Base-by-base conservation (phyloP, 2,113 vertebrate species). In the Myrmecobius fasciatus region DNA sequence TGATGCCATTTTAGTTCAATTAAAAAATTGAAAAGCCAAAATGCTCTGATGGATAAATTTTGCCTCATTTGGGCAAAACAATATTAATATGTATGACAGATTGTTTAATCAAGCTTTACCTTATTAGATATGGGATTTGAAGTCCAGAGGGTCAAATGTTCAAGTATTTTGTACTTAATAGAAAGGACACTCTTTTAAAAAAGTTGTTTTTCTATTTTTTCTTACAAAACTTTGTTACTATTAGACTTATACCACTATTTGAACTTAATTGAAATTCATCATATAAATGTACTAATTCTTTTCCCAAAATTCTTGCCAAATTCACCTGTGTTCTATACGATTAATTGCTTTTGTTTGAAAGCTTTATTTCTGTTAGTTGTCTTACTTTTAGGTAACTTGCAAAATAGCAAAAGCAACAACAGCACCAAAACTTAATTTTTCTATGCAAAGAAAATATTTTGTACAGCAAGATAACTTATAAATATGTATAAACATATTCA, bases 291-390 rank as follows among this genome's bases (percentile, higher is more conserved):
- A 20, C 14, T n/a, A n/a, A 75, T n/a, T 75, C 4, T 14, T 75
- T 20, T 20, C n/a, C 20, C 60, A 31, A n/a, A 75, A 75, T 75
- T 75, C 36, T 20, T 36, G 31, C 36, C 31, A 75, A 7, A 20
- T 20, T 6, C 12, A n/a, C 6, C 1, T n/a, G 6, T n/a, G 0
- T 75, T 75, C 1, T 75, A n/a, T 75, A n/a, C 0, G 20, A 4
- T n/a, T n/a, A n/a, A 67, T 36, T 17, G 12, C 20, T 75, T 75
- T 36, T n/a, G 3, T 75, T 75, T n/a, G 3, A 12, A n/a, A 14
- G 4, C n/a, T n/a, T 75, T n/a, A n/a, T n/a, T 75, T 75, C n/a
- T n/a, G 12, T 75, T 75, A n/a, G 36, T 20, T 14, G 1, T n/a
- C 60, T 67, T 75, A 31, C 36, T n/a, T n/a, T n/a, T 3, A 75